Evolutionary conservation across 23 tunicate genomes (phyloP), one percentile per base, ranked within the genome.

Genomic region (Aplidium turbinatum): DNA sequence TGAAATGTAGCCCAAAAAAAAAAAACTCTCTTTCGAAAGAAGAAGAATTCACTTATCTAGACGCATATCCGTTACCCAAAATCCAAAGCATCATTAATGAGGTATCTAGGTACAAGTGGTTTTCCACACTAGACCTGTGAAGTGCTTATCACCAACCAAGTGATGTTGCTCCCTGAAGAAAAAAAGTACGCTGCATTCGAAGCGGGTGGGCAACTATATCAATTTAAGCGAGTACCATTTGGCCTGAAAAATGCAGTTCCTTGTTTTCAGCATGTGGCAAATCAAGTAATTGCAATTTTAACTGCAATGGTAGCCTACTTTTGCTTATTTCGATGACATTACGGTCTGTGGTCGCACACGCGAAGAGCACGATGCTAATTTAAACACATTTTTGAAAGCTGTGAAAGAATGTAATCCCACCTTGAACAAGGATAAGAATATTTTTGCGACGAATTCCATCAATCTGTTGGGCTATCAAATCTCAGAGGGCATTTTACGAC

Each of bases 51-150:
- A 57, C 79, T 6, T 25, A 11, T 31, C 48, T 74, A 22, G 68
- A 74, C 67, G 79, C 68, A 9, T 74, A 56, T 57, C 50, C 79
- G 3, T 31, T 74, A 2, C 68, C 79, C 2, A 48, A 16, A 3
- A 57, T 74, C 38, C 52, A 34, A 48, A 51, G n/a, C 4, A 33
- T 31, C 6, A 33, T 74, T n/a, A 33, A 57, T 18, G 24, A 55
- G 16, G 52, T 74, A 30, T 23, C 68, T 32, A 23, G 34, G 36
- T 57, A 74, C 25, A 57, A 74, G 16, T 35, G 34, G 19, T 56
- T 16, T 33, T 45, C 47, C 4, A 74, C 16, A 2, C 20, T 74
- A 55, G 72, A 74, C 21, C 31, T 31, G 47, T 29, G 27, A 4
- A 45, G 36, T 19, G 79, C 72, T 31, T 58, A 74, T 32, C 47